Evolutionary conservation across 2,888 invertebrate genomes (phyloP).

Genomic region (Aplocera efformata): DNA sequence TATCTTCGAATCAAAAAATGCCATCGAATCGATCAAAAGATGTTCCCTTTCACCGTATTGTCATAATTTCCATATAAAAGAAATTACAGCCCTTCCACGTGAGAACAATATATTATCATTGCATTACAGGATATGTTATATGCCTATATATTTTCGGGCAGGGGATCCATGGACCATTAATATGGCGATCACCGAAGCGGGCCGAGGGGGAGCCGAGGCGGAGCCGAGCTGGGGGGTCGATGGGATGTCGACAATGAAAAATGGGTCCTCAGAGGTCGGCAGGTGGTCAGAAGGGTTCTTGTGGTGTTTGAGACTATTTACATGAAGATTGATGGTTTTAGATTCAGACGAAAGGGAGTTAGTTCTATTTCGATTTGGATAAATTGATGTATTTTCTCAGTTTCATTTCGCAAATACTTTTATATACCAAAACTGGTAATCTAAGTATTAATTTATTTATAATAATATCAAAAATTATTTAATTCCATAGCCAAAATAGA

Average conservation of each 20-base stretch:
- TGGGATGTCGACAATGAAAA: constrained; percentile 18
- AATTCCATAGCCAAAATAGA: too few species aligned
- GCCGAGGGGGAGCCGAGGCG: constrained; percentile 3
- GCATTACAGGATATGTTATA: constrained; percentile 66
- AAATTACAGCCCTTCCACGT: constrained; percentile 52
- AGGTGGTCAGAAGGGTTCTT: constrained; percentile 24
- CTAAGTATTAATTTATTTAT: too few species aligned
- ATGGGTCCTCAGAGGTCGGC: constrained; percentile 19
- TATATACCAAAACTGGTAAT: too few species aligned
- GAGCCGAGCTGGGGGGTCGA: constrained; percentile 9
- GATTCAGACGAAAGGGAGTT: constrained; percentile 20
- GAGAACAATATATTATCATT: constrained; percentile 68
- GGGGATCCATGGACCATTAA: constrained; percentile 62
- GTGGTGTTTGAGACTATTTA: constrained; percentile 12
- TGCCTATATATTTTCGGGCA: constrained; percentile 68
- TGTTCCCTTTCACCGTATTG: too few species aligned
- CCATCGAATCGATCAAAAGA: too few species aligned
- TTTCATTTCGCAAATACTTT: too few species aligned
- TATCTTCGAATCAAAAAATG: too few species aligned
- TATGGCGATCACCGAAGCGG: constrained; percentile 66
- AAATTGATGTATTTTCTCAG: constrained; percentile 10
- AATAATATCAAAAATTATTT: too few species aligned
- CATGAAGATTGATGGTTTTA: constrained; percentile 16
- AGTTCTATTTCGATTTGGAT: too few species aligned
- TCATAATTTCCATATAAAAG: constrained; percentile 31